Percentiles rank a stretch among this genome's conserved stretches.
Evolutionary conservation across 2,888 invertebrate genomes (phyloP).

Genomic region (Pristionchus arcanus): DNA sequence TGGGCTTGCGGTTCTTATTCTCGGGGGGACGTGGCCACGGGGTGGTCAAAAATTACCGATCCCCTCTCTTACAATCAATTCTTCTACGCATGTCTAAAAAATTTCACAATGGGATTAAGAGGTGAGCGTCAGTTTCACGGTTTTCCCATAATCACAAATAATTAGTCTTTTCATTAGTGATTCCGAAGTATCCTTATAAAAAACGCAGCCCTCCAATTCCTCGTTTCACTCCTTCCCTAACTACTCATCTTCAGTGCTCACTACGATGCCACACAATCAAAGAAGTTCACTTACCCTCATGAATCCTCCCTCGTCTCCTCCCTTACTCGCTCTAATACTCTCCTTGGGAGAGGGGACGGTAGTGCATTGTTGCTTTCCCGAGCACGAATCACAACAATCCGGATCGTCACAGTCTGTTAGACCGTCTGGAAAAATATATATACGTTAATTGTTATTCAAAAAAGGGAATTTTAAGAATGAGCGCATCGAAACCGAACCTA

Average conservation of each 20-base stretch:
- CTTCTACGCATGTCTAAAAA: too few species aligned
- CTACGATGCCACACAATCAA: neutral
- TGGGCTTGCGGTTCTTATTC: too few species aligned
- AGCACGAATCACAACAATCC: constrained; percentile 92
- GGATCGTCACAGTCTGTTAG: constrained; percentile 98
- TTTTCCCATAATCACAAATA: neutral
- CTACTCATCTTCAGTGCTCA: neutral
- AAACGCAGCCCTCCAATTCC: neutral
- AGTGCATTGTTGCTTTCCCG: constrained; percentile 95
- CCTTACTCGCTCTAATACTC: neutral
- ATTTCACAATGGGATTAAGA: too few species aligned
- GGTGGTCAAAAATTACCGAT: too few species aligned
- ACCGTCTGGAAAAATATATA: constrained; percentile 87
- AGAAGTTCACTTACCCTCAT: neutral
- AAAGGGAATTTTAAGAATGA: neutral
- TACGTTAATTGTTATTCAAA: neutral
- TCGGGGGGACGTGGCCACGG: too few species aligned
- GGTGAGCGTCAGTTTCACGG: too few species aligned
- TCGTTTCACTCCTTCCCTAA: neutral
- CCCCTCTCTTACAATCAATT: too few species aligned
- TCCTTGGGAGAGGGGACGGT: constrained; percentile 97
- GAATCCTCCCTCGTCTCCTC: constrained; percentile 6
- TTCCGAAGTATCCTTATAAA: neutral
- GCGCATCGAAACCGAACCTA: neutral
- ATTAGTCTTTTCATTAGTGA: too few species aligned